These are phyloP conservation scores for Hemiscyllium ocellatum DNA, from an alignment of 2,113 vertebrate genomes.

Conservation along the genomic window DNA sequence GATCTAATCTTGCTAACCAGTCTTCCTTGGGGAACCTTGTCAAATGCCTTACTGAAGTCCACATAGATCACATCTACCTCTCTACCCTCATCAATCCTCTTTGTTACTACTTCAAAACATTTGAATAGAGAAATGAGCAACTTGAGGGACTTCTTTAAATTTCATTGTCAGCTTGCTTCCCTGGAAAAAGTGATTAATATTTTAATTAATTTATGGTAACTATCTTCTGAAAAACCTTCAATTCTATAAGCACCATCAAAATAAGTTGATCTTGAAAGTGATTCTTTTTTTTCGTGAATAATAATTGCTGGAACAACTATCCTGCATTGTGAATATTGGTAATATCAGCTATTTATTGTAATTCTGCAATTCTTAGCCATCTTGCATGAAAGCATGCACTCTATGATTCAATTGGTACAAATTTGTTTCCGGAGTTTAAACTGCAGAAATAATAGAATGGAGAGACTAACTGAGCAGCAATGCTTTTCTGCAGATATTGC, in stretches of 20 bases:
- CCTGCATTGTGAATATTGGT: background rate
- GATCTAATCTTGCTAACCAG: no score
- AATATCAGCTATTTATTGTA: background rate
- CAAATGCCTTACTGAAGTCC: no score
- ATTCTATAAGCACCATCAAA: background rate
- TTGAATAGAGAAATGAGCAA: background rate
- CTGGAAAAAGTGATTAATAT: background rate
- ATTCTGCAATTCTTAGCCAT: no score
- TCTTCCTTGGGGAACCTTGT: no score
- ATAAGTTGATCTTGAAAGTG: background rate
- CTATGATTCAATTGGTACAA: background rate
- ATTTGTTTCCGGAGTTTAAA: background rate
- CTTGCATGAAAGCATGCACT: no score
- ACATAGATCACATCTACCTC: no score
- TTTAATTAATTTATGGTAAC: background rate
- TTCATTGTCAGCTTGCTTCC: conserved; percentile 8
- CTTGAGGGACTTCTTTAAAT: background rate
- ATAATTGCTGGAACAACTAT: background rate
- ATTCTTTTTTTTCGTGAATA: conserved; percentile 10
- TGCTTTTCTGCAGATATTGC: background rate
- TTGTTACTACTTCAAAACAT: background rate
- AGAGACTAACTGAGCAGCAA: background rate
- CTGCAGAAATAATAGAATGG: background rate
- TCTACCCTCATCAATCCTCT: no score
- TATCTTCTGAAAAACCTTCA: background rate